Evolutionary conservation across 2,113 vertebrate species (phyloP), one percentile per base, ranked within the genome.

Genomic region (Oophaga pumilio): DNA sequence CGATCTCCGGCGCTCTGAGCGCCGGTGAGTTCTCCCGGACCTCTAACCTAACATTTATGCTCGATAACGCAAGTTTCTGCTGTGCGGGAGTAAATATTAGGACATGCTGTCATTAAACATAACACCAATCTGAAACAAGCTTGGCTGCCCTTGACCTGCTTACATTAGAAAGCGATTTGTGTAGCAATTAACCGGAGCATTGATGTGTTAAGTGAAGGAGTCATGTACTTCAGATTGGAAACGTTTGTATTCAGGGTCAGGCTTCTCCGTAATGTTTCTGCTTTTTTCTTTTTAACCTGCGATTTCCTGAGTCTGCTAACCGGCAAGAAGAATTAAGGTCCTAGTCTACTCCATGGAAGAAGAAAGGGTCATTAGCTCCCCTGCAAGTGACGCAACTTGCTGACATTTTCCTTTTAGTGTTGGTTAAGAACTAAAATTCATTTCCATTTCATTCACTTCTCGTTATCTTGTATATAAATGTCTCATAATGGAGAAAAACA

Each of bases 161-260:
- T 81, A 57, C 85, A 87, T 87, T 87, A 87, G 68, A 13, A 79
- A 86, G 33, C 68, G 64, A 60, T 81, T 62, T 87, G 64, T 59
- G 33, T 15, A 62, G 86, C 69, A 82, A 87, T 87, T 82, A 87
- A 87, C 59, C 68, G 53, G n/a, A 82, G 66, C 79, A 52, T 73
- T 81, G 66, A 87, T 82, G 86, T 87, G 86, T 57, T 76, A 74
- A 87, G 78, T n/a, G 78, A 74, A 66, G 68, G 86, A 82, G 53
- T 74, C 53, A 24, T 82, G 57, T 76, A 50, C 71, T 79, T 81
- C 64, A 69, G 14, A 87, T 64, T 43, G 62, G 78, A 86, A 64
- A 26, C n/a, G 33, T 66, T 24, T 77, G 84, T n/a, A 77, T 64
- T 66, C 43, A 9, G 15, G 84, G 73, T 77, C 43, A 28, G 20